Percentiles rank a stretch among this genome's conserved stretches.
Evolutionary conservation across 1,140 invertebrate genomes (phyloP).

Genomic region (Hydropsyche tenuis): DNA sequence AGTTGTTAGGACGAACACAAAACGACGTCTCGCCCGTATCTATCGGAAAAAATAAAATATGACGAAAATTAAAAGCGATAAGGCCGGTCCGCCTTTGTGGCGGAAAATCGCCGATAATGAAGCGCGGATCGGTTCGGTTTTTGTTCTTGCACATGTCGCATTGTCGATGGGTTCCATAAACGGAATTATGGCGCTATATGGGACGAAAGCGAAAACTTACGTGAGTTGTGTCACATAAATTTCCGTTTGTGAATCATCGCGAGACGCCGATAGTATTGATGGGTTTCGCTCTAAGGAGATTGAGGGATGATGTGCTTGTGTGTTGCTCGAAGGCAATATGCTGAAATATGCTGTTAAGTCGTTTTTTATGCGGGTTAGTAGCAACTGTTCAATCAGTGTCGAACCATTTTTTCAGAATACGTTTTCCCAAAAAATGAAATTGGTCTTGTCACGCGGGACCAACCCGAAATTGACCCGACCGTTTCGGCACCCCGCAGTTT

Average conservation of each 20-base stretch:
- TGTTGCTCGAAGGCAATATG: too few species aligned
- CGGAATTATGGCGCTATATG: background rate
- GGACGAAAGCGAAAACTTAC: background rate
- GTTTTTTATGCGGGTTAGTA: too few species aligned
- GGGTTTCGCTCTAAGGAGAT: too few species aligned
- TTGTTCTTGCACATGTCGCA: background rate
- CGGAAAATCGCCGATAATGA: background rate
- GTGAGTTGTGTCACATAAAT: too few species aligned
- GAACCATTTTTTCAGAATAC: background rate
- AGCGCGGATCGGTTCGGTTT: too few species aligned
- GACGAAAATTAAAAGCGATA: background rate
- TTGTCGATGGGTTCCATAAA: background rate
- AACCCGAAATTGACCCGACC: slow-evolving; percentile 16
- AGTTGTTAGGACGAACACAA: too few species aligned
- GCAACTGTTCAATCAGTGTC: too few species aligned
- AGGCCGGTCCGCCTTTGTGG: background rate
- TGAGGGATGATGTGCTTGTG: too few species aligned
- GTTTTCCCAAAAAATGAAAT: slow-evolving; percentile 9
- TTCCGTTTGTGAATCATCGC: too few species aligned
- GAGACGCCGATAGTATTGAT: too few species aligned
- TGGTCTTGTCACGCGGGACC: slow-evolving; percentile 7
- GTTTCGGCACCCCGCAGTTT: slow-evolving; percentile 29
- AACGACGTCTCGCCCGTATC: background rate
- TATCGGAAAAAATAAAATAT: background rate
- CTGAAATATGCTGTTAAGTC: too few species aligned